These are phyloP conservation scores for Mallotus villosus DNA, from an alignment of 2,797 vertebrate species.

Conservation along the genomic window DNA sequence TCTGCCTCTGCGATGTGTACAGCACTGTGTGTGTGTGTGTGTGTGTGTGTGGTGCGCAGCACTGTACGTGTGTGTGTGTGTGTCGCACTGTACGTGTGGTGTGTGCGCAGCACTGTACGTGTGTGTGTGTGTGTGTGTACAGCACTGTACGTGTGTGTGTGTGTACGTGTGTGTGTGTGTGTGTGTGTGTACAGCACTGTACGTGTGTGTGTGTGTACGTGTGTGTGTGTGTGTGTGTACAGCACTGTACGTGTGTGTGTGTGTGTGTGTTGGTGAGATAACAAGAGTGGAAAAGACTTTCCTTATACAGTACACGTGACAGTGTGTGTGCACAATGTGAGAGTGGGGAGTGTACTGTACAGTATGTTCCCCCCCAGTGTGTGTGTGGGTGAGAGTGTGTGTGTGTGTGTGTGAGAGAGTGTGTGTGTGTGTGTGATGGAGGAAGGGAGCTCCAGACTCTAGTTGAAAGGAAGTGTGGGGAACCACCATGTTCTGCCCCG, in stretches of 20 bases:
- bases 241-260: neutral
- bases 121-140: neutral
- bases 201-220: no score
- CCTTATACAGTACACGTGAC: no score
- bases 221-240: neutral
- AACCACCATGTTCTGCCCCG: neutral
- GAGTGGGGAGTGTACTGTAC: no score
- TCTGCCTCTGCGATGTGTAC: slow-evolving; percentile 41
- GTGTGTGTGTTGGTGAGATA: no score
- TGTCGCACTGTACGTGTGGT: no score
- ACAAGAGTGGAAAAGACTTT: no score
- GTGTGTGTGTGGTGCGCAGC: no score
- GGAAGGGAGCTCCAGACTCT: slow-evolving; percentile 3
- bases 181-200: neutral
- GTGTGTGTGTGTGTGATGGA: slow-evolving; percentile 15
- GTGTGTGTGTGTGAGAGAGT: slow-evolving; percentile 17
- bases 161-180: neutral
- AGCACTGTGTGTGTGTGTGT: neutral
- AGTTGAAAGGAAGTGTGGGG: neutral
- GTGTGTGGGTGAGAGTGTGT: slow-evolving; percentile 12
- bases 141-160: no score
- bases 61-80: no score
- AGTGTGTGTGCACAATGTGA: neutral
- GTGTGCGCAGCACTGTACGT: neutral
- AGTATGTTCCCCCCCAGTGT: neutral